Evolutionary conservation across 2,113 vertebrate species (phyloP), one percentile per base, ranked within the genome.

Genomic region (Melanotaenia duboulayi): DNA sequence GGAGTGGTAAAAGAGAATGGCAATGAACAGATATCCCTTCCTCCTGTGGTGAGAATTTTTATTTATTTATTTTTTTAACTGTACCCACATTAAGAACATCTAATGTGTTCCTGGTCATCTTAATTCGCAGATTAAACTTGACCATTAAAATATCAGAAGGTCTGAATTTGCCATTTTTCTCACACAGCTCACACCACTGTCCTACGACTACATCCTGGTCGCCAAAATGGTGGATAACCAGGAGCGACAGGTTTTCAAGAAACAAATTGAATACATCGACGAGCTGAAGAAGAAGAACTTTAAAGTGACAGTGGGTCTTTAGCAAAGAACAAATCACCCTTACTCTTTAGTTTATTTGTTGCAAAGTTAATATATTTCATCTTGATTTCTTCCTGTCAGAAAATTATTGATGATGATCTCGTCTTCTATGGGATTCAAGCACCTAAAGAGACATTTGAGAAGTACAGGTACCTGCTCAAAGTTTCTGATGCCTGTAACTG

Each of bases 191-290:
- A 87, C 85, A 7, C 88, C 89, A 17, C 74, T 89, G 4, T 84
- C 86, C 1, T 96, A 94, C 76, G 97, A 98, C 81, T 97, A 93
- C 0, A 84, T 98, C 58, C 91, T 97, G 11, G 97, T 97, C 22
- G 95, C 93, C 0, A 83, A 94, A 64, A 73, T 23, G 0, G 77
- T 52, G 0, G 62, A 87, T 4, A 54, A 61, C 17, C 71, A 62
- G 0, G 23, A 83, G 22, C 86, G 83, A 28, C 71, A 83, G 6
- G 4, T 17, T 6, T 76, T 59, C 65, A 49, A 6, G 23, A 95
- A 91, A 85, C 95, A 92, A 83, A 81, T 4, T 1, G 87, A 74
- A 28, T 97, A 95, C 80, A 91, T 97, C 16, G 70, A 90, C 0
- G 91, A 92, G 63, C 84, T 98, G 28, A 65, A 76, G 63, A 83